These are phyloP conservation scores for Camponotus fellah DNA, from an alignment of 2,888 invertebrate genomes.

Conservation along the genomic window DNA sequence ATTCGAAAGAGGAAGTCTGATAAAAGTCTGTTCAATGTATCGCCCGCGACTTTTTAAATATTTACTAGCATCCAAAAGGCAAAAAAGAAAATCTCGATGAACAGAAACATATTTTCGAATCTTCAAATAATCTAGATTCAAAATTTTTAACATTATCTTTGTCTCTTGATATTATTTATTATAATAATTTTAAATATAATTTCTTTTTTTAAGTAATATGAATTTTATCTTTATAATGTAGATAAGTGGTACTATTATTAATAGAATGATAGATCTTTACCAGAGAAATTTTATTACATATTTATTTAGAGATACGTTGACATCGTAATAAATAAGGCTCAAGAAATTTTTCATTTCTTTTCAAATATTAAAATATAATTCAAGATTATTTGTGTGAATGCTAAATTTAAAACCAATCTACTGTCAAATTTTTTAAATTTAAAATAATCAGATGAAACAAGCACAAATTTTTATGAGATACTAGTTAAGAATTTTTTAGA, in stretches of 20 bases:
- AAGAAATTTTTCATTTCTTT: neutral
- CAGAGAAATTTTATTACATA: neutral
- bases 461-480: neutral
- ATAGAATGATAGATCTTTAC: neutral
- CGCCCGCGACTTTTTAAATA: neutral
- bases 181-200: neutral
- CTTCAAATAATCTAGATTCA: neutral
- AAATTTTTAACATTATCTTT: neutral
- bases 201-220: neutral
- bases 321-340: neutral
- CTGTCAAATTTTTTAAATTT: neutral
- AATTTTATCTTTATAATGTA: neutral
- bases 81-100: too few species aligned
- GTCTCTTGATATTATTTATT: conserved; percentile 2
- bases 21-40: neutral
- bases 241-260: neutral
- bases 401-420: neutral
- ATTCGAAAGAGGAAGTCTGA: neutral
- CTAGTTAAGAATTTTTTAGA: neutral
- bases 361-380: neutral
- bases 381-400: neutral
- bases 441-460: neutral
- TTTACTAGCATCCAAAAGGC: neutral
- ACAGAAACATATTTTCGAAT: neutral
- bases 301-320: neutral